A percentile compares a stretch with the other conserved stretches of the same genome.
These are phyloP conservation scores for Ochropleura leucogaster DNA, from an alignment of 2,888 invertebrate genomes.

Conservation along the genomic window DNA sequence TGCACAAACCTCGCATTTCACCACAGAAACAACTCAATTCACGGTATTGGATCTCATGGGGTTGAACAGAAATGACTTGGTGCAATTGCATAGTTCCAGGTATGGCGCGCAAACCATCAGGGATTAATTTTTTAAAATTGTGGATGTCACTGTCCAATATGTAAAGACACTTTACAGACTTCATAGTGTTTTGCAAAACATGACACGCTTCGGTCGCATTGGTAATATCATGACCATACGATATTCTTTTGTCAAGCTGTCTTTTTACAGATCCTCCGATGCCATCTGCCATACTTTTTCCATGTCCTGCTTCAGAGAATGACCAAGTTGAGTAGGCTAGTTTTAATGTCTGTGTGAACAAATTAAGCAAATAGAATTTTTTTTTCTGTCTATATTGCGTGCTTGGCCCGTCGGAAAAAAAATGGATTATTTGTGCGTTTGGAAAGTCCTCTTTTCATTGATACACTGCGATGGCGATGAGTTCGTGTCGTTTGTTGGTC, in stretches of 20 bases:
- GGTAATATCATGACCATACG: slow-evolving; percentile 45
- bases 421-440: neutral
- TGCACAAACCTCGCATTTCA: no score
- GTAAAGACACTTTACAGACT: slow-evolving; percentile 13
- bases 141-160: no score
- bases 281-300: slow-evolving; percentile 52
- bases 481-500: no score
- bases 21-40: no score
- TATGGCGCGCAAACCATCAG: no score
- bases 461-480: no score
- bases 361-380: slow-evolving; percentile 1
- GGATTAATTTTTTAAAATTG: no score
- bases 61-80: no score
- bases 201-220: slow-evolving; percentile 50
- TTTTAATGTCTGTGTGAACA: slow-evolving; percentile 6
- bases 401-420: neutral
- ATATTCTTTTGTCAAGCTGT: slow-evolving; percentile 43
- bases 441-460: neutral
- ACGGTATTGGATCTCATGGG: no score
- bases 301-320: slow-evolving; percentile 6
- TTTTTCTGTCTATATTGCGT: neutral
- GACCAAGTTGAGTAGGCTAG: slow-evolving; percentile 7
- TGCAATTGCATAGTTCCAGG: no score
- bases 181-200: slow-evolving; percentile 23
- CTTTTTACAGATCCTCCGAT: slow-evolving; percentile 55